Conservation (phyloP, 2,797 vertebrate species). For the Austrolebias charrua region DNA sequence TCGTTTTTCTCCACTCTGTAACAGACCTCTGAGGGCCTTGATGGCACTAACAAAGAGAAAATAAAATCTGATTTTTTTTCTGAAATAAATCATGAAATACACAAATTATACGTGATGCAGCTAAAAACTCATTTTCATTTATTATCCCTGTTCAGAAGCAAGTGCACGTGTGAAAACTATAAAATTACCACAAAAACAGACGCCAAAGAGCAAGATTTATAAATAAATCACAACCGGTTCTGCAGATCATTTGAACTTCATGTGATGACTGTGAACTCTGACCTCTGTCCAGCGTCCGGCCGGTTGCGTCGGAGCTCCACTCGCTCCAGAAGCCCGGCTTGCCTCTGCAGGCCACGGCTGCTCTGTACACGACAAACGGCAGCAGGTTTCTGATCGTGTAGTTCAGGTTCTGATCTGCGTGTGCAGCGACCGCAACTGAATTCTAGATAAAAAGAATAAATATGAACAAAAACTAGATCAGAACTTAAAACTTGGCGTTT, state of each 20-base stretch:
- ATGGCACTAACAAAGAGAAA: slow-evolving; percentile 17
- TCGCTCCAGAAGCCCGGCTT: slow-evolving; percentile 12
- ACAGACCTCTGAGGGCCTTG: slow-evolving; percentile 31
- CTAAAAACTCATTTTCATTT: too few relatives aligned
- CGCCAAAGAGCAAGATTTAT: too few relatives aligned
- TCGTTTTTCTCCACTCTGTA: slow-evolving; percentile 32
- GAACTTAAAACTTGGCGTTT: too few relatives aligned
- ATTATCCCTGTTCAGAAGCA: too few relatives aligned
- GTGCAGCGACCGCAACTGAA: neutral
- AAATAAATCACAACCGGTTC: neutral
- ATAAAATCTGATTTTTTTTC: neutral
- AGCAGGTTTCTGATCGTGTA: slow-evolving; percentile 24
- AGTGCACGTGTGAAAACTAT: too few relatives aligned
- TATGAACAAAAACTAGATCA: too few relatives aligned
- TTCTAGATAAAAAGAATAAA: slow-evolving; percentile 15
- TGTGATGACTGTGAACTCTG: neutral
- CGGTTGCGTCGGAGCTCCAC: slow-evolving; percentile 30
- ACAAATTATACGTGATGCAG: neutral
- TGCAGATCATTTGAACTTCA: neutral
- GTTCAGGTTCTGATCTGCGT: rapidly evolving
- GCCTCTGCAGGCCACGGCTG: slow-evolving; percentile 34
- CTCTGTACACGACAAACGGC: slow-evolving; percentile 31
- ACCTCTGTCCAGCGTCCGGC: slow-evolving; percentile 33
- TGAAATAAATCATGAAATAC: neutral
- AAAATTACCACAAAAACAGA: too few relatives aligned